Base-by-base conservation (phyloP, 2,113 vertebrate genomes). In the Isurus oxyrinchus region DNA sequence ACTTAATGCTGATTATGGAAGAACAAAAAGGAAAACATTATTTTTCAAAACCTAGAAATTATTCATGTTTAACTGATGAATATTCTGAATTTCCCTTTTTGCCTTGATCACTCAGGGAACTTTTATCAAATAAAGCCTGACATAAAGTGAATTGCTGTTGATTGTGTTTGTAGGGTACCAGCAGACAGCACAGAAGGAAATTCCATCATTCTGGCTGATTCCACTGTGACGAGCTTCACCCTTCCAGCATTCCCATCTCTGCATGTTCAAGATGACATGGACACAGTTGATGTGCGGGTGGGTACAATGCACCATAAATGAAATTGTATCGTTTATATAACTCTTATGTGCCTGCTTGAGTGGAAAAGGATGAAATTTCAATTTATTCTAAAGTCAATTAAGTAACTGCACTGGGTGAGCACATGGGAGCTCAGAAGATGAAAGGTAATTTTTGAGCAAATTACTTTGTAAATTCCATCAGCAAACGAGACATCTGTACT, bases 261-360 rank as follows among this genome's bases (percentile, higher is more conserved):
- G 55, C 96, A 97, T 40, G 13, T 98, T 96, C 96, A 97, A 87
- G 97, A 97, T 96, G 97, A 90, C 19, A n/a, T 96, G 55, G 97
- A 97, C 2, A 98, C 98, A 1, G 98, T 99, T 97, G 99, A 99
- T 97, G 97, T 99, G 96, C 97, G 98, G 97, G 99, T 98, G 98
- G 98, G 98, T 97, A 96, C 19, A 16, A 25, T 69, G 25, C 2
- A 53, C 23, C 40, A 31, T 72, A 95, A 6, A 25, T 67, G 91
- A 66, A 91, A 66, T 4, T 16, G n/a, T 66, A 40, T n/a, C 44
- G 27, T 0, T 8, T n/a, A 40, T 7, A 3, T 44, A 35, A n/a
- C 59, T 53, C 63, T 72, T 94, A 40, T 21, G 8, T 94, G 23
- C 25, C 40, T 27, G n/a, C 53, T 31, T 72, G 21, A 72, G 6